phyloP scores from a whole-genome alignment of 2,113 vertebrate genomes.

The Psilopsiagon aymara region DNA sequence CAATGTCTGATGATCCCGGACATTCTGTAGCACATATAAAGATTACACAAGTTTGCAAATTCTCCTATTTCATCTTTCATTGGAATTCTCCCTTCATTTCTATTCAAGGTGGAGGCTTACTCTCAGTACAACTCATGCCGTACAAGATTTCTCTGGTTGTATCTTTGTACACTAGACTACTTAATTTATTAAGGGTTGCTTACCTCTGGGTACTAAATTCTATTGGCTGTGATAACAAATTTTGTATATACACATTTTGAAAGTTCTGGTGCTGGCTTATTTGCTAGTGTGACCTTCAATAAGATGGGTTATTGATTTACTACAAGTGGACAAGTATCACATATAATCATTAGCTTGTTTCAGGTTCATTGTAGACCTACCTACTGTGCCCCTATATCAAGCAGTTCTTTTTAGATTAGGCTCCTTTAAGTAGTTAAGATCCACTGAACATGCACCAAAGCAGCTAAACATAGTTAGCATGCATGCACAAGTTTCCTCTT shows the following conservation, averaged over 20 bases:
- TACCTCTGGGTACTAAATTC: not conserved
- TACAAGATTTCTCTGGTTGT: not conserved
- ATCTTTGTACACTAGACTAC: not conserved
- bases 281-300: not conserved
- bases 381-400: not conserved
- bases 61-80: not conserved
- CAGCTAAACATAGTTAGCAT: conserved; percentile 1
- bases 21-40: not conserved
- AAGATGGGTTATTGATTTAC: not conserved
- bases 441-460: not conserved
- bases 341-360: not conserved
- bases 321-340: not conserved
- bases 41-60: not conserved
- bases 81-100: not conserved
- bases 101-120: not conserved
- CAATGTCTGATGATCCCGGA: not conserved
- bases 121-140: fast-evolving
- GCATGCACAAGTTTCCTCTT: conserved; percentile 7
- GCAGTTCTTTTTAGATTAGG: not conserved
- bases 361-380: not conserved
- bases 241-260: not conserved
- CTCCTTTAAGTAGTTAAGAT: not conserved
- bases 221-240: not conserved
- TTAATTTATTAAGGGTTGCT: not conserved
- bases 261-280: not conserved